These are phyloP conservation scores for Limonius californicus DNA, from an alignment of 1,140 invertebrate genomes.

Conservation along the genomic window DNA sequence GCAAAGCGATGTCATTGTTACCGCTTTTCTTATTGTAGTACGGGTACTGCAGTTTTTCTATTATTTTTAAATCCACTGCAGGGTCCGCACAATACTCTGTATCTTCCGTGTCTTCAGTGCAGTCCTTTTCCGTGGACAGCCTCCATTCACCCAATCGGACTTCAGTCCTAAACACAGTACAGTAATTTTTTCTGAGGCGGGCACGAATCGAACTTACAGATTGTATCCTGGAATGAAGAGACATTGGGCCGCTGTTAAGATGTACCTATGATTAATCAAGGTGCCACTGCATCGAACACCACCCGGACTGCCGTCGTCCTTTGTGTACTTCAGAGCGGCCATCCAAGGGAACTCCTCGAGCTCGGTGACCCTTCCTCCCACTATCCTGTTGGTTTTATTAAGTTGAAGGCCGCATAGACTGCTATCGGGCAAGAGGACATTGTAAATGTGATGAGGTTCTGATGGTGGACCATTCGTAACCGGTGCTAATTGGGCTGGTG, in stretches of 20 bases:
- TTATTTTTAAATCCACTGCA: conserved; percentile 41
- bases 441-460: background rate
- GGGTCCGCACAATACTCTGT: conserved; percentile 33
- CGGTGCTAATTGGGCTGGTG: background rate
- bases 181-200: background rate
- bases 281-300: conserved; percentile 50
- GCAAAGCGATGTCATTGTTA: conserved; percentile 19
- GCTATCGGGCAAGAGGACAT: background rate
- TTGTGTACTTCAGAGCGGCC: conserved; percentile 60
- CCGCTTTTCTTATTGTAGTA: conserved; percentile 22
- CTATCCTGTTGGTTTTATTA: conserved; percentile 36
- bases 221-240: conserved; percentile 37
- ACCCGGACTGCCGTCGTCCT: conserved; percentile 37
- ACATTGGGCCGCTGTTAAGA: conserved; percentile 57
- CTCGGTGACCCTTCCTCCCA: conserved; percentile 48
- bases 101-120: background rate
- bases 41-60: conserved; percentile 44
- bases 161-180: conserved; percentile 1
- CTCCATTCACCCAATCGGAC: conserved; percentile 22
- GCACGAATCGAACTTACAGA: conserved; percentile 34
- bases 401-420: background rate
- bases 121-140: conserved; percentile 15
- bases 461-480: background rate
- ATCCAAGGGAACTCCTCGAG: conserved; percentile 70
- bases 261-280: conserved; percentile 49